Evolutionary conservation across 2,888 invertebrate genomes (phyloP).

Genomic region (Bimastos eiseni): DNA sequence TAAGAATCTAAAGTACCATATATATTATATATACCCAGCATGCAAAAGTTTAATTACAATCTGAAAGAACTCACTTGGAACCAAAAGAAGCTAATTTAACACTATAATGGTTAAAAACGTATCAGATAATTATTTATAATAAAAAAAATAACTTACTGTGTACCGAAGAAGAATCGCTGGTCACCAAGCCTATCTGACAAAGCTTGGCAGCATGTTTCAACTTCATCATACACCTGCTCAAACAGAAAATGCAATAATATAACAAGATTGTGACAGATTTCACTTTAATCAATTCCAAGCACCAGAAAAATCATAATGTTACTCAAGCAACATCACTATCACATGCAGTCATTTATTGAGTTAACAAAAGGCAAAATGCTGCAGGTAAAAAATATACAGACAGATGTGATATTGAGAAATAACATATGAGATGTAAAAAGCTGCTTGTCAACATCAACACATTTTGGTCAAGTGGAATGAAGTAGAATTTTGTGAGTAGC

Average conservation of each 20-base stretch:
- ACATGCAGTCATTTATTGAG: no score
- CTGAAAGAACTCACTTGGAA: not conserved
- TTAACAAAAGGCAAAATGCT: no score
- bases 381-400: no score
- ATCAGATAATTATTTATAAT: not conserved
- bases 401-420: no score
- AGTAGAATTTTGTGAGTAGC: no score
- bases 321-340: not conserved
- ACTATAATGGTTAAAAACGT: not conserved
- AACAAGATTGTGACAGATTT: not conserved
- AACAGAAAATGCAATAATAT: not conserved
- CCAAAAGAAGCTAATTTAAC: no score
- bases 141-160: constrained; percentile 52
- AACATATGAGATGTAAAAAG: no score
- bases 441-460: no score
- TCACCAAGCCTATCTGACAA: constrained; percentile 81
- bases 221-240: constrained; percentile 68
- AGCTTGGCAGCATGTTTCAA: constrained; percentile 83
- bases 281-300: not conserved
- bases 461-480: no score
- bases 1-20: no score
- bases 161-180: constrained; percentile 74
- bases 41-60: not conserved
- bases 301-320: not conserved
- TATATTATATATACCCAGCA: not conserved